Conservation (phyloP, 2,113 vertebrate species). For the Neolamprologus ventralis region DNA sequence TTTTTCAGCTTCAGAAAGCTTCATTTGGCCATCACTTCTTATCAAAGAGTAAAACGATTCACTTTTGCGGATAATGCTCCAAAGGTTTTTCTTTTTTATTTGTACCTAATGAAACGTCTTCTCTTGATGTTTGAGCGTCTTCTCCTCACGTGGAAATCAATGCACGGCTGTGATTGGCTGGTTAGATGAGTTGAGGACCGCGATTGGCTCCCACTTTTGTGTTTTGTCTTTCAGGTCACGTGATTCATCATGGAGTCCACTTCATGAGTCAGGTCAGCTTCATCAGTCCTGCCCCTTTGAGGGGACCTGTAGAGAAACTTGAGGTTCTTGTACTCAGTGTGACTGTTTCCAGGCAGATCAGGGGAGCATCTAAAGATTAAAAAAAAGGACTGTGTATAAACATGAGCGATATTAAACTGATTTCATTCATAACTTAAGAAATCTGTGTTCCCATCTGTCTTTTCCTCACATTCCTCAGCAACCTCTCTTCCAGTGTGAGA, state of each 20-base stretch:
- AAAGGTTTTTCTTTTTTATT: no score
- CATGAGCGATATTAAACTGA: neutral
- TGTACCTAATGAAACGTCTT: no score
- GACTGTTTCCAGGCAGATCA: neutral
- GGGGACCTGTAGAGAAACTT: neutral
- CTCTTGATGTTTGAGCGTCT: no score
- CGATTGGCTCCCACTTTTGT: no score
- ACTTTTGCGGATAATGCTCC: no score
- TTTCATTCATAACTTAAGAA: neutral
- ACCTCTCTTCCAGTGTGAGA: neutral
- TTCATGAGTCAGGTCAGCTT: neutral
- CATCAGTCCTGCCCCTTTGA: fast-evolving
- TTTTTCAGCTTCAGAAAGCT: neutral
- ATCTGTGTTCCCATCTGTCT: neutral
- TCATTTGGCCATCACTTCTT: no score
- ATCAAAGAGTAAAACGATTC: no score
- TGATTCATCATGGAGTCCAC: neutral
- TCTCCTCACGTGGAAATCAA: no score
- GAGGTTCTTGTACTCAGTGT: neutral
- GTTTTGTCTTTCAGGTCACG: neutral
- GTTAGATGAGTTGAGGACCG: no score
- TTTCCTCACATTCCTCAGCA: neutral
- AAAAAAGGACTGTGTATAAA: fast-evolving
- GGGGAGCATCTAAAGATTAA: neutral
- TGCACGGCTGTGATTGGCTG: no score